Evolutionary conservation across 1,140 invertebrate species (phyloP).

Genomic region (Pseudobourletiella spinata): DNA sequence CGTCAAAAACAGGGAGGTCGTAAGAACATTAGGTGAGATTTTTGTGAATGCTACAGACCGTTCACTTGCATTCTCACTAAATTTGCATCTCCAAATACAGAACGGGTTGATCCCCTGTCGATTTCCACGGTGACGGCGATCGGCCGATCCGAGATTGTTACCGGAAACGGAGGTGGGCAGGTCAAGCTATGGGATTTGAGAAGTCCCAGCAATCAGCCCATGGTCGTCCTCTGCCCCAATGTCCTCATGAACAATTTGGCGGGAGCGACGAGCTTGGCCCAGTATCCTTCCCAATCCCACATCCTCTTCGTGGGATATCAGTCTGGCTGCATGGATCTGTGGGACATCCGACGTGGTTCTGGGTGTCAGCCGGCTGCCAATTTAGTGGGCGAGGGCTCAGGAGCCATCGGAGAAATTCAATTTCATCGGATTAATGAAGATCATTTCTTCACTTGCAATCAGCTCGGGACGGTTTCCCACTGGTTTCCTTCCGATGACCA

Average conservation of each 20-base stretch:
- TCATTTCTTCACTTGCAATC: slow-evolving; percentile 27
- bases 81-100: too few relatives aligned
- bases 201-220: not conserved
- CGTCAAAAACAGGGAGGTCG: slow-evolving; percentile 7
- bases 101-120: slow-evolving; percentile 23
- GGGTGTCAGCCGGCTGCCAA: slow-evolving; percentile 22
- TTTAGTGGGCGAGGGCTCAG: slow-evolving; percentile 11
- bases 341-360: slow-evolving; percentile 19
- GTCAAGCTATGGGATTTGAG: slow-evolving; percentile 31
- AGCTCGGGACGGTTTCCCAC: slow-evolving; percentile 19
- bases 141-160: slow-evolving; percentile 12
- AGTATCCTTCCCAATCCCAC: slow-evolving; percentile 29
- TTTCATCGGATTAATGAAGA: slow-evolving; percentile 28
- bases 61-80: too few relatives aligned
- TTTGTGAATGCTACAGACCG: too few relatives aligned
- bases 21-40: slow-evolving; percentile 18
- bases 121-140: slow-evolving; percentile 12
- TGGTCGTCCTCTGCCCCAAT: slow-evolving; percentile 13
- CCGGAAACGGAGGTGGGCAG: slow-evolving; percentile 31
- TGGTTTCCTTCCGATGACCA: slow-evolving; percentile 21
- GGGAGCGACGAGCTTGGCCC: slow-evolving; percentile 26
- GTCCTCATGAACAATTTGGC: slow-evolving; percentile 17
- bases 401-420: slow-evolving; percentile 21
- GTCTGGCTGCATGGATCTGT: slow-evolving; percentile 29
- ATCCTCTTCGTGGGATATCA: slow-evolving; percentile 28